phyloP scores from a whole-genome alignment of 1,140 invertebrate genomes.

The Drosophila kurseongensis region DNA sequence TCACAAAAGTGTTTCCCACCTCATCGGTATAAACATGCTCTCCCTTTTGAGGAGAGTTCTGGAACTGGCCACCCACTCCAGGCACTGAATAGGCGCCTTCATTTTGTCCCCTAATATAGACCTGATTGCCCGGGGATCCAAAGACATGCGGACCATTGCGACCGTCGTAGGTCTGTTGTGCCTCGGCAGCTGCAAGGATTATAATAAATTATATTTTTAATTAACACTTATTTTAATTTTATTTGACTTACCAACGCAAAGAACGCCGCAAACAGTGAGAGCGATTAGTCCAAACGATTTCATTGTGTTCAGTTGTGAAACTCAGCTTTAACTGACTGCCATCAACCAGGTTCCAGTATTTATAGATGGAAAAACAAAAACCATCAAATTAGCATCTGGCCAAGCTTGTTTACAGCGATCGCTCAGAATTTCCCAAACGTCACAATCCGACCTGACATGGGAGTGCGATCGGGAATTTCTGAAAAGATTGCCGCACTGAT shows the following conservation, averaged over 20 bases:
- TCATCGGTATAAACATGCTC: constrained; percentile 53
- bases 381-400: constrained; percentile 10
- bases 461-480: constrained; percentile 37
- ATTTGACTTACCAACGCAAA: constrained; percentile 15
- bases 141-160: constrained; percentile 54
- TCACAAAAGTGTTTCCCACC: constrained; percentile 45
- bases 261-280: constrained; percentile 7
- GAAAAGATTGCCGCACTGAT: constrained; percentile 1
- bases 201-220: not conserved
- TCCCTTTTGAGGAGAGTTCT: constrained; percentile 29
- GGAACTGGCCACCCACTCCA: constrained; percentile 50
- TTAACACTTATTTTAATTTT: not conserved
- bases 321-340: constrained; percentile 17
- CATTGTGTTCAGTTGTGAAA: constrained; percentile 25
- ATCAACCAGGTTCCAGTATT: constrained; percentile 1
- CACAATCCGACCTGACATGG: constrained; percentile 6
- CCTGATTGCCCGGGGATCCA: constrained; percentile 50
- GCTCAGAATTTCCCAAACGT: constrained; percentile 34
- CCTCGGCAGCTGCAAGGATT: constrained; percentile 20
- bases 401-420: constrained; percentile 23
- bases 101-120: constrained; percentile 59
- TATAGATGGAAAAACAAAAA: constrained; percentile 8
- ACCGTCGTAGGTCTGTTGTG: constrained; percentile 55
- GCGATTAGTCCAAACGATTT: constrained; percentile 29
- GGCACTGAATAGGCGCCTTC: constrained; percentile 46